Evolutionary conservation across 2,888 invertebrate genomes (phyloP).

Genomic region (Lagria hirta): DNA sequence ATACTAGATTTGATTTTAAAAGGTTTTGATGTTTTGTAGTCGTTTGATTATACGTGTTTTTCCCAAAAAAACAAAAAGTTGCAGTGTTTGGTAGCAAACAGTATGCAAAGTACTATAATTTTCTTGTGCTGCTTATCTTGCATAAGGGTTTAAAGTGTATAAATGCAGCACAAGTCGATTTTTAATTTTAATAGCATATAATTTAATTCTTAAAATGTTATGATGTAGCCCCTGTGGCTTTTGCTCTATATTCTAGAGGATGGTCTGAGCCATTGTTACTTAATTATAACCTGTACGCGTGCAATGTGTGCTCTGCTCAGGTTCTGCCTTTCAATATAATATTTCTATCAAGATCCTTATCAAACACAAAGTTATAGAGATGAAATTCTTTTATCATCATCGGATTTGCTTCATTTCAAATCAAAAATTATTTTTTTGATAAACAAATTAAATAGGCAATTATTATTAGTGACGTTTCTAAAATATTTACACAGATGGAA

Average conservation of each 20-base stretch:
- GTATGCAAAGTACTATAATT: not conserved
- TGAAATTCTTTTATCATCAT: conserved; percentile 24
- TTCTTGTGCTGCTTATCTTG: too few species aligned
- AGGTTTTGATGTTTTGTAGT: not conserved
- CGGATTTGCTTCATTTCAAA: conserved; percentile 28
- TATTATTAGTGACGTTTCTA: conserved; percentile 19
- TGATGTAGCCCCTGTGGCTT: conserved; percentile 46
- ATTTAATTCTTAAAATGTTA: conserved; percentile 49
- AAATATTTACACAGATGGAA: too few species aligned
- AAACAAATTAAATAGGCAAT: conserved; percentile 23
- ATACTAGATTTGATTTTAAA: not conserved
- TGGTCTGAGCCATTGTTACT: conserved; percentile 45
- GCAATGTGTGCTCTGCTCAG: conserved; percentile 32
- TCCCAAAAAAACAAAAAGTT: not conserved
- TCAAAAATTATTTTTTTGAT: conserved; percentile 19
- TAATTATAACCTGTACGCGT: conserved; percentile 44
- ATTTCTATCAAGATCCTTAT: conserved; percentile 31
- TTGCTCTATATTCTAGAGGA: conserved; percentile 46
- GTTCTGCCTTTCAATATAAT: conserved; percentile 18
- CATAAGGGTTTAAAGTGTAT: conserved; percentile 11
- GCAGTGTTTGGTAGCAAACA: conserved; percentile 10
- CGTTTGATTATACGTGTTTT: not conserved
- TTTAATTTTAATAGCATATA: conserved; percentile 50
- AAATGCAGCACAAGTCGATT: conserved; percentile 34
- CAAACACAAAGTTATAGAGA: conserved; percentile 9